phyloP scores from a whole-genome alignment of 2,113 vertebrate genomes.

The Nyctibius bracteatus region DNA sequence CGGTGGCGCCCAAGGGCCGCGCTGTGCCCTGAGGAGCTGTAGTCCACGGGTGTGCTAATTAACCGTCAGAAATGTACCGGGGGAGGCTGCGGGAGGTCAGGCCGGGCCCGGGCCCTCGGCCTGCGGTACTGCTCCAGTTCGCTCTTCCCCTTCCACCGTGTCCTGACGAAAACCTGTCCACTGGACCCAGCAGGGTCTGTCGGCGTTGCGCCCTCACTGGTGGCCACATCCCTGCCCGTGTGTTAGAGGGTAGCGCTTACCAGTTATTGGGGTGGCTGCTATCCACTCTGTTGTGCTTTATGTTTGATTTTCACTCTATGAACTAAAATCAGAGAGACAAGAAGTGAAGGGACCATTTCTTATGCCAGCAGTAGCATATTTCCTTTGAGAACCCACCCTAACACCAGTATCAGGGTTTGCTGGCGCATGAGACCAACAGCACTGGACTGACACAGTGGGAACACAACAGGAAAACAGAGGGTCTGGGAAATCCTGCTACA shows the following conservation, averaged over 20 bases:
- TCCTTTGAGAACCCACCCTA: not conserved
- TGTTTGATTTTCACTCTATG: not conserved
- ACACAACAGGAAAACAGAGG: fast-evolving
- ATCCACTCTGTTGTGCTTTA: fast-evolving
- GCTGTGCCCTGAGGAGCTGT: too few relatives aligned
- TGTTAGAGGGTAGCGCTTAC: fast-evolving
- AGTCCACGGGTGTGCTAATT: too few relatives aligned
- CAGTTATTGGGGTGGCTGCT: too few relatives aligned
- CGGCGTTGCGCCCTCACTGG: fast-evolving
- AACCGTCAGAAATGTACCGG: too few relatives aligned
- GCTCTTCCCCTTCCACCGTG: not conserved
- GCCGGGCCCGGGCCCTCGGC: too few relatives aligned
- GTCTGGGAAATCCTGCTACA: too few relatives aligned
- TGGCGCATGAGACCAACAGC: not conserved
- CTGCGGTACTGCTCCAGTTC: too few relatives aligned
- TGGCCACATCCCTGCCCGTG: fast-evolving
- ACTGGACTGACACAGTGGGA: fast-evolving
- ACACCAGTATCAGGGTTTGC: fast-evolving
- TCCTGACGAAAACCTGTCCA: too few relatives aligned
- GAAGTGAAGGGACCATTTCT: not conserved
- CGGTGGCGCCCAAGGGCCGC: not conserved
- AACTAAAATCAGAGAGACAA: too few relatives aligned
- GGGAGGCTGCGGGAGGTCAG: not conserved
- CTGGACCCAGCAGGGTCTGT: not conserved
- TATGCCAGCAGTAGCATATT: fast-evolving